A percentile compares a stretch with the other conserved stretches of the same genome.
Evolutionary conservation across 2,113 vertebrate species (phyloP).

Genomic region (Anoura caudifer): DNA sequence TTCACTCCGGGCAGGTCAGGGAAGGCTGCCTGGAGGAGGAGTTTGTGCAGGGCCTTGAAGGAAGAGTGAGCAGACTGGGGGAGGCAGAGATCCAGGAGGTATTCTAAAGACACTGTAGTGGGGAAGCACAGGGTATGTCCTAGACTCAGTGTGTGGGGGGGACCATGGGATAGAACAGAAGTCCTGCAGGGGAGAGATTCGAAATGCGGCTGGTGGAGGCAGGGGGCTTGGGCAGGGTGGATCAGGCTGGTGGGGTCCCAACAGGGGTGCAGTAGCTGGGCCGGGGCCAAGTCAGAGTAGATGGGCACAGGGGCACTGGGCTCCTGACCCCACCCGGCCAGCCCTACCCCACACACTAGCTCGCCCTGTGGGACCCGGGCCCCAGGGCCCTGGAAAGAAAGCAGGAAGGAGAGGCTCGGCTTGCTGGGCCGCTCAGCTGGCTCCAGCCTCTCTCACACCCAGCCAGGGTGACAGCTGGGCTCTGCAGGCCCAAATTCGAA

Average conservation of each 20-base stretch:
- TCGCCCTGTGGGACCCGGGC: neutral
- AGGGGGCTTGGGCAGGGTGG: neutral
- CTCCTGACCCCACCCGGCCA: neutral
- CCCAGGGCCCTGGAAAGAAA: neutral
- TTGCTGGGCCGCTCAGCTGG: neutral
- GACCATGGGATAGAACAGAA: neutral
- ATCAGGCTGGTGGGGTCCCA: neutral
- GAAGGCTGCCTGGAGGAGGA: neutral
- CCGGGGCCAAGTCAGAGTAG: neutral
- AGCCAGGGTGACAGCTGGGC: neutral
- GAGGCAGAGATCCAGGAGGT: neutral
- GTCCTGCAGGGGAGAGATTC: neutral
- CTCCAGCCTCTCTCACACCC: neutral
- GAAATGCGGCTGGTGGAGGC: neutral
- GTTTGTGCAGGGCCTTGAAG: neutral
- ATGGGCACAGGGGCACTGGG: neutral
- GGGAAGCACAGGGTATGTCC: neutral
- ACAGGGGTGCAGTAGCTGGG: neutral
- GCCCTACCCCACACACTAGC: neutral
- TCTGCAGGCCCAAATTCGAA: neutral
- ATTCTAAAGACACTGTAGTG: neutral
- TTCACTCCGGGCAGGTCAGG: neutral
- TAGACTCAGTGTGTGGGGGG: neutral
- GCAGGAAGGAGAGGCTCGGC: neutral
- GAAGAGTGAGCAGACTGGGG: neutral